phyloP scores from a whole-genome alignment of 2,888 invertebrate species.

The Enchytraeus crypticus region DNA sequence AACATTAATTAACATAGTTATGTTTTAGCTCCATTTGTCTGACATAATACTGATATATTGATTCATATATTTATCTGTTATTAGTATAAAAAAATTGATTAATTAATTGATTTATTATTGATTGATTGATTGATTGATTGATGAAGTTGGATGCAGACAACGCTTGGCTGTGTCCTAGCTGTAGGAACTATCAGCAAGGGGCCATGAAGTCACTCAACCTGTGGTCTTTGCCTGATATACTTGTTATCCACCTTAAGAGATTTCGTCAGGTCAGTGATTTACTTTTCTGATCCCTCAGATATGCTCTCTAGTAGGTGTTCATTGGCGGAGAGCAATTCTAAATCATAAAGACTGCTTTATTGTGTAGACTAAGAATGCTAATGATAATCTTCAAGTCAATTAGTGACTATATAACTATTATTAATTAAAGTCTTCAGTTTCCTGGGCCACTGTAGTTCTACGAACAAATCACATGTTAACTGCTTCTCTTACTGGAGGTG shows the following conservation, averaged over 20 bases:
- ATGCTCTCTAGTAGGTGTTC: neutral
- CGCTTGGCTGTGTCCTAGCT: slow-evolving; percentile 91
- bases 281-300: neutral
- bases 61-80: too few species aligned
- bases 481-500: too few species aligned
- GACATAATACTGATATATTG: too few species aligned
- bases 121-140: too few species aligned
- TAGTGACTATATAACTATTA: too few species aligned
- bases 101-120: too few species aligned
- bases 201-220: slow-evolving; percentile 78
- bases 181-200: slow-evolving; percentile 84
- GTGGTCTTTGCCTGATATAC: slow-evolving; percentile 86
- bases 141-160: slow-evolving; percentile 78
- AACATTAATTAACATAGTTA: too few species aligned
- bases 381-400: neutral
- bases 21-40: too few species aligned
- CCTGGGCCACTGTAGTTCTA: too few species aligned
- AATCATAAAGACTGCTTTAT: neutral
- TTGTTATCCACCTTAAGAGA: slow-evolving; percentile 87
- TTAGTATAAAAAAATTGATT: too few species aligned
- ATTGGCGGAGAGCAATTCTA: neutral
- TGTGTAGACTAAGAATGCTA: neutral
- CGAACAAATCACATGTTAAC: too few species aligned
- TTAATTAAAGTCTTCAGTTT: too few species aligned
- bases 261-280: slow-evolving; percentile 72